Evolutionary conservation across 2,888 invertebrate species (phyloP), one percentile per base, ranked within the genome.

Genomic region (Cosmorhoe ocellata): DNA sequence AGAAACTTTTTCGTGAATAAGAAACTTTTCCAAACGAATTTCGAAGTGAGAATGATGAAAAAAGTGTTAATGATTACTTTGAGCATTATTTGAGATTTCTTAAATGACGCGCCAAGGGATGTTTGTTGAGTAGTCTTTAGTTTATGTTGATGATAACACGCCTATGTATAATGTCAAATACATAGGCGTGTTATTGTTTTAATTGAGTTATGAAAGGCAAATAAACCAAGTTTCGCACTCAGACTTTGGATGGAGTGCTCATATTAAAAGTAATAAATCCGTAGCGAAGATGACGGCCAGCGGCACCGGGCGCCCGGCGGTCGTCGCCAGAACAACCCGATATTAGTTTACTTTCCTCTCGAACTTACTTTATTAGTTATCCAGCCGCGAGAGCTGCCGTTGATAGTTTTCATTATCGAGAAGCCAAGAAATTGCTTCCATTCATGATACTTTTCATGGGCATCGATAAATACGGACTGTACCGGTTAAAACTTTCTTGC

Each of bases 301-400:
- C 60, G 64, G 59, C 58, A 43, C 52, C 59, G 61, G 63, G 59
- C 62, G 59, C 62, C 11, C 47, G 43, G 58, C 72, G 72, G 71
- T 69, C 72, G 71, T 72, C 79, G 74, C 67, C 76, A 73, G 76
- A 76, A 81, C 81, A 81, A 76, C 68, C 83, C 84, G 90, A 89
- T 91, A 91, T 91, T 91, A 91, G 90, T 91, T 90, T 90, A 89
- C 90, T 90, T 90, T 85, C 82, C 84, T 83, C 88, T 88, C 79
- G 76, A 89, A 88, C 84, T 90, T 87, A 85, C 83, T 85, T 87
- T 89, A 90, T 88, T 88, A 88, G 84, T 84, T 88, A 87, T 78
- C 83, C 73, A 80, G 65, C 79, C 79, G 75, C 73, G 72, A 78
- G 76, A 80, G 77, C 78, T 76, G 77, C 74, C 76, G 69, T 70